Conservation (phyloP, 2,113 vertebrate genomes). For the Mohoua ochrocephala region DNA sequence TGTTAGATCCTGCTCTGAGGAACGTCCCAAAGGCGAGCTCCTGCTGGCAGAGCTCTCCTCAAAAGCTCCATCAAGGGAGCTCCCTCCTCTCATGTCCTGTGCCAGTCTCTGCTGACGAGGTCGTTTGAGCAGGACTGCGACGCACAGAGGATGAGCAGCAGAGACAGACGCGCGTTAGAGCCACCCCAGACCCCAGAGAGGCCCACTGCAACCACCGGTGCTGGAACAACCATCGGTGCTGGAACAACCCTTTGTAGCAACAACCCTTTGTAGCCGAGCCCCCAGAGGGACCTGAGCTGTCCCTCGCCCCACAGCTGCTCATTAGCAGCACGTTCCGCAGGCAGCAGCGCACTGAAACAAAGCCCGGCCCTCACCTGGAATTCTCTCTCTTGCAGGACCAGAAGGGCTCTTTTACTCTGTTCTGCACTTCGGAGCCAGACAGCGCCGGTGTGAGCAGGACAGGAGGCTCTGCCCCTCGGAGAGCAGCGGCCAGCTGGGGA, state of each 20-base stretch:
- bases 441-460: not conserved
- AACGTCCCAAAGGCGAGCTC: not conserved
- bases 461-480: not conserved
- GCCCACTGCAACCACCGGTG: too few relatives aligned
- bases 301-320: not conserved
- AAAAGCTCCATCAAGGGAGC: not conserved
- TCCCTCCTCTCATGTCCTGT: not conserved
- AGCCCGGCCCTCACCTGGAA: not conserved
- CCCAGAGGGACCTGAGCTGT: not conserved
- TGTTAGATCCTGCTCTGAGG: not conserved
- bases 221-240: too few relatives aligned
- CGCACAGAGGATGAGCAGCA: not conserved
- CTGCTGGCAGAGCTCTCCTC: not conserved
- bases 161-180: not conserved
- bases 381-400: constrained; percentile 41
- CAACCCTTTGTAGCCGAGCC: too few relatives aligned
- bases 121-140: not conserved
- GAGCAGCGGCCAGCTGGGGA: not conserved
- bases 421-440: constrained; percentile 46
- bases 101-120: not conserved
- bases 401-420: constrained; percentile 56
- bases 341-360: not conserved
- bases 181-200: not conserved
- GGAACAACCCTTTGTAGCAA: not conserved
- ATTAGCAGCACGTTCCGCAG: not conserved